phyloP scores from a whole-genome alignment of 53 echinoderm and acorn worm genomes.

The Echinarachnius parma region DNA sequence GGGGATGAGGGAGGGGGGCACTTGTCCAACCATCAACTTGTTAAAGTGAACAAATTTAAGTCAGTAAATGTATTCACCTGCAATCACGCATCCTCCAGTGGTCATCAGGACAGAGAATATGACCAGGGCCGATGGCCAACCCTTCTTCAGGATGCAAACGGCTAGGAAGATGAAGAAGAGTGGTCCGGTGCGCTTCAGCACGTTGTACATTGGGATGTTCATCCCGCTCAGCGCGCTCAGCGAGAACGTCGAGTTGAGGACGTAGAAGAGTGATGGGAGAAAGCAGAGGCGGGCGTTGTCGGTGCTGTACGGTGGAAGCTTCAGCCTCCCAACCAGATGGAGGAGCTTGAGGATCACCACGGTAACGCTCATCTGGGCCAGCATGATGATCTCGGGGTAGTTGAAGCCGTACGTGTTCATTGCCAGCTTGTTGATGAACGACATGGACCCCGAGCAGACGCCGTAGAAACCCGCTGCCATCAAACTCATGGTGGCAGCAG shows the following conservation, averaged over 20 bases:
- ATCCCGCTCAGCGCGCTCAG: conserved; percentile 74
- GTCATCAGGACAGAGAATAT: conserved; percentile 47
- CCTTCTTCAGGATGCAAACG: conserved; percentile 60
- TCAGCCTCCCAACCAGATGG: conserved; percentile 16
- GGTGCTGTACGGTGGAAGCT: conserved; percentile 26
- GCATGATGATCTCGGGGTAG: conserved; percentile 71
- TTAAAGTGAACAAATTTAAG: too few species aligned
- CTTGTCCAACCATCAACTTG: too few species aligned
- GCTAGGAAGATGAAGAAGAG: conserved; percentile 63
- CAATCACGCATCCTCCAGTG: conserved; percentile 68
- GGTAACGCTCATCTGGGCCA: conserved; percentile 75
- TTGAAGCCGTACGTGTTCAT: conserved; percentile 67
- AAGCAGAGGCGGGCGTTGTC: conserved; percentile 51
- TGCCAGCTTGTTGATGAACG: conserved; percentile 74
- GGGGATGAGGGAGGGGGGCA: too few species aligned
- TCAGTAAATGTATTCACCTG: too few species aligned
- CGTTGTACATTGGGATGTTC: conserved; percentile 90
- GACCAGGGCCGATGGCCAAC: conserved; percentile 48
- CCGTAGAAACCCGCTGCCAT: conserved; percentile 77
- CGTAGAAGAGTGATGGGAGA: conserved; percentile 67
- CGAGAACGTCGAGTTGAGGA: conserved; percentile 69
- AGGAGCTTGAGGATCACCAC: conserved; percentile 46
- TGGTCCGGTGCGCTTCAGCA: conserved; percentile 77
- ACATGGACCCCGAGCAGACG: conserved; percentile 74
- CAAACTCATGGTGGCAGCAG: conserved; percentile 44